These are phyloP conservation scores for Brachyopa scutellaris DNA, from an alignment of 2,888 invertebrate genomes.

Conservation along the genomic window DNA sequence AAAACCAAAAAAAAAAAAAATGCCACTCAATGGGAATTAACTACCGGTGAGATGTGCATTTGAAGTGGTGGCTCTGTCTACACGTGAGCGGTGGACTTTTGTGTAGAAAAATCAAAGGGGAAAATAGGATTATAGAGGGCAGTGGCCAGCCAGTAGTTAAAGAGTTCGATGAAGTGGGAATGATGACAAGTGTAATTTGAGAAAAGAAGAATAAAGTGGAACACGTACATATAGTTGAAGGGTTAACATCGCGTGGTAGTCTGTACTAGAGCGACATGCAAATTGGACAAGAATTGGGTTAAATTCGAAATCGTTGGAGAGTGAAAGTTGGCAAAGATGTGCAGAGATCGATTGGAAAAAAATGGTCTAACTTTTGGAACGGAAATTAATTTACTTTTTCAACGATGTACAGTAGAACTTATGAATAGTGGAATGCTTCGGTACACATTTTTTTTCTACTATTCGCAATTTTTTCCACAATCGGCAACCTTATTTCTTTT, in stretches of 20 bases:
- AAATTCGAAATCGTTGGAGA: conserved; percentile 21
- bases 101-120: conserved; percentile 31
- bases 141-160: conserved; percentile 28
- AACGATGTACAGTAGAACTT: too few relatives aligned
- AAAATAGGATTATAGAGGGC: conserved; percentile 57
- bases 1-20: conserved; percentile 5
- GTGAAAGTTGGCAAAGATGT: not conserved
- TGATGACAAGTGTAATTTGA: conserved; percentile 14
- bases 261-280: conserved; percentile 12
- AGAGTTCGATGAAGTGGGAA: conserved; percentile 8
- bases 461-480: too few relatives aligned
- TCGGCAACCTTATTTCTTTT: too few relatives aligned
- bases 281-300: conserved; percentile 15
- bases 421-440: too few relatives aligned
- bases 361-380: not conserved
- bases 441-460: too few relatives aligned
- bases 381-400: too few relatives aligned
- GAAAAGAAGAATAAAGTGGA: conserved; percentile 14
- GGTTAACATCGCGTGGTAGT: conserved; percentile 16
- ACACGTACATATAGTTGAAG: conserved; percentile 31
- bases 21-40: conserved; percentile 42
- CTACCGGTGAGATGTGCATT: conserved; percentile 56
- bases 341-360: not conserved
- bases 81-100: conserved; percentile 61
- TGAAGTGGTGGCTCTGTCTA: conserved; percentile 35